Evolutionary conservation across 2,888 invertebrate species (phyloP), one percentile per base, ranked within the genome.

Genomic region (Parascotia fuliginaria): DNA sequence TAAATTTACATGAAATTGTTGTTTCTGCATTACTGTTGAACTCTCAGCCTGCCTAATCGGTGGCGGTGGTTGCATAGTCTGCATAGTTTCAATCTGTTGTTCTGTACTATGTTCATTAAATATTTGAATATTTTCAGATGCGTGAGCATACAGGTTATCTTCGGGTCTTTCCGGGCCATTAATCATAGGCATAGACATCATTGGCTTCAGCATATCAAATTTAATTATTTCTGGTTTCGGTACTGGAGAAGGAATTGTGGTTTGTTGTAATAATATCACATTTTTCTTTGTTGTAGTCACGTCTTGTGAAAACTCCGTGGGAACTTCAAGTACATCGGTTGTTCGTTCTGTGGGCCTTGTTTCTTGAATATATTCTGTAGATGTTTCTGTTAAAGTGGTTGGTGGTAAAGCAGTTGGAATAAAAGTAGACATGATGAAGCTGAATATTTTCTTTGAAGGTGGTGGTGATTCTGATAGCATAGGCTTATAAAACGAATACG

Each of bases 41-140:
- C 59, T 81, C 60, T 85, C 84, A 37, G 71, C 53, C 29, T 56
- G 41, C 57, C 74, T 75, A 13, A 78, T 72, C 1, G 84, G 76
- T 2, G 93, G 92, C 24, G 94, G 94, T 2, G 94, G 93, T 63
- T 92, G 93, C 94, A 94, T 93, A n/a, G 93, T 93, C 81, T 94
- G 93, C 93, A 94, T 93, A 9, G 88, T 87, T 73, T 93, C 85
- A 54, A 94, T 72, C 67, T 85, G 72, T n/a, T 84, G 81, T 51
- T 83, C 79, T 3, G 75, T 69, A 27, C 65, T 62, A 14, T 77
- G 76, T 56, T 86, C 83, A 61, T 88, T 85, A 65, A 79, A 90
- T 48, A 91, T 73, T 41, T 91, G 87, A 53, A 86, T 74, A 60
- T 83, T 87, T 67, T 89, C 85, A 40, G 92, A 88, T 3, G 90